Evolutionary conservation across 2,888 invertebrate species (phyloP), one percentile per base, ranked within the genome.

Genomic region (Pollenia griseotomentosa): DNA sequence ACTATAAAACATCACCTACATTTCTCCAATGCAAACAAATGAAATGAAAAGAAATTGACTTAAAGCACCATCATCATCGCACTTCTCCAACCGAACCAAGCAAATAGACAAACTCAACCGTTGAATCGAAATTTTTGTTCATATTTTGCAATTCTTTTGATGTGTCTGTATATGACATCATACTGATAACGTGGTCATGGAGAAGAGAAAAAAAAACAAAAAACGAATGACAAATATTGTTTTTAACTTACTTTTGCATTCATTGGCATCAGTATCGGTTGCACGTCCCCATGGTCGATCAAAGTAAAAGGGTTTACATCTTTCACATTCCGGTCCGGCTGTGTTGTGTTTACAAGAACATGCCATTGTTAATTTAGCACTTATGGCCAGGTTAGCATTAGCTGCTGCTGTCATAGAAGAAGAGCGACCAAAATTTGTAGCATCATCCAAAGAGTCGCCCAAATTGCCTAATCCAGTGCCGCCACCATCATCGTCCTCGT

Each of bases 341-440:
- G 99, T 99, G 94, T 99, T 99, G 94, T 99, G 99, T 94, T 97
- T 97, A 94, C 99, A 99, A 92, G 99, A 99, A 94, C 99, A 99
- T 81, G 96, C 96, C 94, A 98, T 95, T 96, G 92, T 96, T 89
- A 92, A 88, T 85, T 92, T 92, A 79, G 90, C 89, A 85, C 84
- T 88, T 78, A 86, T 85, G 71, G 80, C 63, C 10, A 83, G 61
- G 48, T 85, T 78, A 16, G 78, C 53, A 74, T 78, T 81, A 11
- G 68, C 44, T 46, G 65, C 46, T 12, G 55, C 51, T 16, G 65
- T 71, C 74, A 44, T 33, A 42, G 16, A 42, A 81, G 61, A 89
- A 40, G 82, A 61, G 42, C 82, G 82, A 71, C 89, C 89, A 68
- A 90, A 90, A 83, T 90, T 90, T 33, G 71, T 85, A 33, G 80